phyloP scores from a whole-genome alignment of 2,113 vertebrate species.

The Grus americana region DNA sequence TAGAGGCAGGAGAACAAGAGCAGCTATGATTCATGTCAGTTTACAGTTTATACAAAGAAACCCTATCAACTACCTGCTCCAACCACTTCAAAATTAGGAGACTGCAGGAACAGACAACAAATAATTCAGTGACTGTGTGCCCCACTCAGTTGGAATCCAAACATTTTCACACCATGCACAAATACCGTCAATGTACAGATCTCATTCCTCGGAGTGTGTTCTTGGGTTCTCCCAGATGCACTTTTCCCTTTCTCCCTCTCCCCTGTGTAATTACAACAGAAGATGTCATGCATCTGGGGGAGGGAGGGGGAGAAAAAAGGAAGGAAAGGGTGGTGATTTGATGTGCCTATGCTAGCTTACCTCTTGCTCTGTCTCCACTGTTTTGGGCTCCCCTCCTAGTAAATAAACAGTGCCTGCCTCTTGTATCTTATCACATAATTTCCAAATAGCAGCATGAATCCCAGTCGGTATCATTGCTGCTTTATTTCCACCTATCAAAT shows the following conservation, averaged over 20 bases:
- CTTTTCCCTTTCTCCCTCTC: not conserved
- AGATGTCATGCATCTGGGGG: not conserved
- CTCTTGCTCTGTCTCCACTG: not conserved
- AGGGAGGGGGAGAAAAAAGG: not conserved
- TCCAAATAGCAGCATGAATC: not conserved
- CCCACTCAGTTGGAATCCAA: not conserved
- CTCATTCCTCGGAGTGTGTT: not conserved
- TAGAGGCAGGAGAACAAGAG: not conserved
- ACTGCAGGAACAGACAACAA: not conserved
- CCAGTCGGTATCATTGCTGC: fast-evolving
- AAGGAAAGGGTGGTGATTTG: constrained; percentile 31
- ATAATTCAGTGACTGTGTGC: fast-evolving
- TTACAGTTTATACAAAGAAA: not conserved
- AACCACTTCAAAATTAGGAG: not conserved
- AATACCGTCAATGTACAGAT: fast-evolving
- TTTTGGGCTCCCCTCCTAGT: not conserved
- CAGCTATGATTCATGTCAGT: not conserved
- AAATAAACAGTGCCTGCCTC: not conserved
- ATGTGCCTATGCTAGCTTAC: not conserved
- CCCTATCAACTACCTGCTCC: not conserved
- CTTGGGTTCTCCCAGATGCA: not conserved
- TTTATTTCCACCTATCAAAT: not conserved
- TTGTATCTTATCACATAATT: not conserved
- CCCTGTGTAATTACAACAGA: not conserved
- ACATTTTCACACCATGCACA: not conserved